Conservation (phyloP, 2,113 vertebrate genomes). For the Ophthalmolycus amberensis region DNA sequence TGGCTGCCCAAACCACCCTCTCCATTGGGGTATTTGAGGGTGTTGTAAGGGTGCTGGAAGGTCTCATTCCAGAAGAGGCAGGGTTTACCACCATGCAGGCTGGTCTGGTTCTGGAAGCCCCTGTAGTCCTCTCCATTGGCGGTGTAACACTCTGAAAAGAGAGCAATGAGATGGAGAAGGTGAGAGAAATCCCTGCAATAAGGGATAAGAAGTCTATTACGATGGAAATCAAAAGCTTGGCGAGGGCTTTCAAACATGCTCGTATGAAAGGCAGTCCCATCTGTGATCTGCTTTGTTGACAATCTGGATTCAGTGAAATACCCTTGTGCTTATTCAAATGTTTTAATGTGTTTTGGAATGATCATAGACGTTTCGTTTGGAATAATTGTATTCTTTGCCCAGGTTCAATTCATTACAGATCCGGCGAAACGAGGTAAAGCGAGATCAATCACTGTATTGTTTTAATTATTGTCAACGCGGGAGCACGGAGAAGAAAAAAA, state of each 20-base stretch:
- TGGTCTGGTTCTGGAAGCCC: conserved; percentile 94
- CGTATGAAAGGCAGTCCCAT: conserved; percentile 24
- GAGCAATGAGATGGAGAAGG: conserved; percentile 26
- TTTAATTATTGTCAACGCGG: conserved; percentile 72
- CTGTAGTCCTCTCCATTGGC: conserved; percentile 96
- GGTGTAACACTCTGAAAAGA: conserved; percentile 92
- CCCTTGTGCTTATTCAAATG: conserved; percentile 21
- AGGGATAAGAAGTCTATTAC: neutral
- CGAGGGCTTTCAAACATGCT: conserved; percentile 27
- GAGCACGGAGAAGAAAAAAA: neutral
- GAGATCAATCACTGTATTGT: conserved; percentile 65
- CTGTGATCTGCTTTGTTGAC: conserved; percentile 49
- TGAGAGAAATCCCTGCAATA: neutral
- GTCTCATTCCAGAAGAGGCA: conserved; percentile 99
- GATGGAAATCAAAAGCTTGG: conserved; percentile 49
- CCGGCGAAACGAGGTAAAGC: conserved; percentile 38
- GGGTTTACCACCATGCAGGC: conserved; percentile 89
- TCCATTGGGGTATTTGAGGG: conserved; percentile 94
- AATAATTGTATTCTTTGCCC: conserved; percentile 41
- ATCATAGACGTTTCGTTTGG: conserved; percentile 41
- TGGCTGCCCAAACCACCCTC: conserved; percentile 95
- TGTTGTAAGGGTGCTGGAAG: conserved; percentile 97
- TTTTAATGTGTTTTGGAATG: conserved; percentile 53
- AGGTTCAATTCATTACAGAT: conserved; percentile 29
- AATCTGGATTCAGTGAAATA: conserved; percentile 40